Evolutionary conservation across 2,888 invertebrate genomes (phyloP).

Genomic region (Scaptomyza tumidula): DNA sequence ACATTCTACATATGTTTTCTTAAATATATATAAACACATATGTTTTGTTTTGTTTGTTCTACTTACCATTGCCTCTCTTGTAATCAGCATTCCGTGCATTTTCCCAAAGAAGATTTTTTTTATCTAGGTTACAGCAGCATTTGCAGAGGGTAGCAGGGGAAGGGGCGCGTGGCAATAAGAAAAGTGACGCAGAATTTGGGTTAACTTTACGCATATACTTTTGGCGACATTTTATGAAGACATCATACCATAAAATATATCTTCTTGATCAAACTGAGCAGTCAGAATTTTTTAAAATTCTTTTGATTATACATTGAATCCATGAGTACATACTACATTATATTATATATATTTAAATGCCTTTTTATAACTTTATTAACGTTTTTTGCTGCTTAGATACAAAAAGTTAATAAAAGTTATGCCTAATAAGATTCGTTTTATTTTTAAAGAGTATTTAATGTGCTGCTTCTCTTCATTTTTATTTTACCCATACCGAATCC

Average conservation of each 20-base stretch:
- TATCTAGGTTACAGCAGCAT: conserved; percentile 20
- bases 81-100: conserved; percentile 31
- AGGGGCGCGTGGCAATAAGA: conserved; percentile 56
- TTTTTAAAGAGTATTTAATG: not conserved
- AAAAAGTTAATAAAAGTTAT: no score
- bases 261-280: no score
- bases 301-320: no score
- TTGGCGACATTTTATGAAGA: no score
- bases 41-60: conserved; percentile 23
- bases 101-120: not conserved
- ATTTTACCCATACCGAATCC: conserved; percentile 37
- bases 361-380: no score
- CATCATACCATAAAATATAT: no score
- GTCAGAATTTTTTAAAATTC: no score
- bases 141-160: not conserved
- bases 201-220: no score
- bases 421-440: no score
- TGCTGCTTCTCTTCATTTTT: conserved; percentile 10
- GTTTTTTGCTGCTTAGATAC: no score
- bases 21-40: conserved; percentile 17
- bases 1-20: conserved; percentile 10
- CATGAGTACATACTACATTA: no score
- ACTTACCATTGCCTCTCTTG: conserved; percentile 37
- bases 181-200: conserved; percentile 1
- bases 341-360: no score